Conservation (phyloP, 2,797 vertebrate species). For the Sitta carolinensis region DNA sequence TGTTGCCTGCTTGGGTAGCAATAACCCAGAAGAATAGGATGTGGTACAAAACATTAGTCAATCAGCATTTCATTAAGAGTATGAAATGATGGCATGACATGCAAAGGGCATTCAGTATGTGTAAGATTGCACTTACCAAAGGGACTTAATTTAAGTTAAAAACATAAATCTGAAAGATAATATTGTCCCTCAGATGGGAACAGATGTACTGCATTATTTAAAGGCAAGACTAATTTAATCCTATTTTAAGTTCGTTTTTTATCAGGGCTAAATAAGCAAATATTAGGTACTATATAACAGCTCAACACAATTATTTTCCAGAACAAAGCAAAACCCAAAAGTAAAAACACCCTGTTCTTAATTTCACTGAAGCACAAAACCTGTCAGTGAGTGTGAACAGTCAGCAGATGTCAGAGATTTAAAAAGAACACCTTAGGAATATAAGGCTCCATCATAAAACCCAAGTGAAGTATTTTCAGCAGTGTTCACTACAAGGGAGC, state of each 20-base stretch:
- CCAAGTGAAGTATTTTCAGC: neutral
- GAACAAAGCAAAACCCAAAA: neutral
- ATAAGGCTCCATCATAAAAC: neutral
- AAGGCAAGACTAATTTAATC: neutral
- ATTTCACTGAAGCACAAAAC: neutral
- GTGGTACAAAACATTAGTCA: neutral
- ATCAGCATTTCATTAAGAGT: neutral
- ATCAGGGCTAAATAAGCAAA: neutral
- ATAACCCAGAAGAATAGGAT: neutral
- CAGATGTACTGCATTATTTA: neutral
- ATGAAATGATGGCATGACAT: neutral
- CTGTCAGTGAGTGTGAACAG: neutral
- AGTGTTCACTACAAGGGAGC: neutral
- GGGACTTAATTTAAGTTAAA: neutral
- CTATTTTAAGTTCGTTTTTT: neutral
- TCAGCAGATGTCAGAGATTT: neutral
- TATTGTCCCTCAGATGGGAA: neutral
- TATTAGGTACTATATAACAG: neutral
- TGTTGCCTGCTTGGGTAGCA: neutral
- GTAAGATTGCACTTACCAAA: neutral
- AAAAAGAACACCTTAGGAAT: neutral
- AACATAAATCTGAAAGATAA: neutral
- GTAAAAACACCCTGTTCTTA: fast-evolving
- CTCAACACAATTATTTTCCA: neutral
- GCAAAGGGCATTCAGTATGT: neutral